phyloP scores from a whole-genome alignment of 2,113 vertebrate species.

The Chloropsis cyanopogon region DNA sequence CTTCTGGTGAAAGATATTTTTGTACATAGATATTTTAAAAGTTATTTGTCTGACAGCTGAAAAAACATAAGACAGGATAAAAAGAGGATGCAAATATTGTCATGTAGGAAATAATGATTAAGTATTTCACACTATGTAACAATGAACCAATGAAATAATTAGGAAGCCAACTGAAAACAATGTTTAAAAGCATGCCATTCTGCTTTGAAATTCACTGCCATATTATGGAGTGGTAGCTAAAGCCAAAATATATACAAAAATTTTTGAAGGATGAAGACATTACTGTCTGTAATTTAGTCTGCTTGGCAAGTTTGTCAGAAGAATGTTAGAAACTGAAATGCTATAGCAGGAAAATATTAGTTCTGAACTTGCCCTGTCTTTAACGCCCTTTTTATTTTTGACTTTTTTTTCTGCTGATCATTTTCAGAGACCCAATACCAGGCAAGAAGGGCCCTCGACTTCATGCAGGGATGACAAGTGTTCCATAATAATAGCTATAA shows the following conservation, averaged over 20 bases:
- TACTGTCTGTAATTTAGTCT: not conserved
- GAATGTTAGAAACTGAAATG: not conserved
- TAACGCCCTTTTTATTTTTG: not conserved
- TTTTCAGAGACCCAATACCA: not conserved
- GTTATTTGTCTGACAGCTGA: not conserved
- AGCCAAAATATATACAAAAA: not conserved
- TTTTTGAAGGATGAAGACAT: not conserved
- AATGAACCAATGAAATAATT: not conserved
- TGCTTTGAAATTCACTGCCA: not conserved
- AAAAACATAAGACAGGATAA: not conserved
- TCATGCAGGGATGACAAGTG: accelerated
- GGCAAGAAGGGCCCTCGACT: not conserved
- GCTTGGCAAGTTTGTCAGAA: not conserved
- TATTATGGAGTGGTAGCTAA: not conserved
- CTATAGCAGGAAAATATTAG: not conserved
- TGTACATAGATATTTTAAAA: not conserved
- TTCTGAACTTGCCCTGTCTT: not conserved
- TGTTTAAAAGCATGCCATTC: not conserved
- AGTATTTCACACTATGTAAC: not conserved
- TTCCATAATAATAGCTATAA: not conserved
- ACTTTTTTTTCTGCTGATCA: not conserved
- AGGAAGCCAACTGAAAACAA: not conserved
- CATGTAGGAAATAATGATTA: not conserved
- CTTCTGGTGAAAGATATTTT: not conserved
- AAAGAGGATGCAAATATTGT: not conserved